Evolutionary conservation across 1,140 invertebrate species (phyloP), one percentile per base, ranked within the genome.

Genomic region (Muscidifurax raptorellus): DNA sequence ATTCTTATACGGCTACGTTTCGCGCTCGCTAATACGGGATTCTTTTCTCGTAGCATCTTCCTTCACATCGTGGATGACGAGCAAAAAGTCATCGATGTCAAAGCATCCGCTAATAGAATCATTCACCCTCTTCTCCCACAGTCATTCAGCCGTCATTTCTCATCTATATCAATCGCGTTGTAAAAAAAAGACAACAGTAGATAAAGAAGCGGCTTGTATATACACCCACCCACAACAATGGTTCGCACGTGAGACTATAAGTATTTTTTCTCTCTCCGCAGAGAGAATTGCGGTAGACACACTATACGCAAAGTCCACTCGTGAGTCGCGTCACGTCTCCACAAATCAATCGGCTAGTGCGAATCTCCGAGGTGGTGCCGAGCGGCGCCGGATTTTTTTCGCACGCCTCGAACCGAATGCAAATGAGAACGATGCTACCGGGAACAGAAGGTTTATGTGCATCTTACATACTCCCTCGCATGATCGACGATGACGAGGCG

Each of bases 61-160:
- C 22, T 59, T 18, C 15, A 5, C 7, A 18, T 18, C 52, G 18
- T 5, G 52, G 18, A 59, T 59, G 52, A 59, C 52, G 52, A 59
- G 52, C 52, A 18, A 59, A 59, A 59, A 59, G 18, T n/a, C 22
- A 59, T 59, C 52, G 66, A 69, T 69, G 25, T 27, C 66, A 30
- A 69, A 30, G 66, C 66, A 69, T 15, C 66, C 66, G 66, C 66
- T 69, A 69, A 69, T 69, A 69, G 66, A 69, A 28, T 28, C 66
- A 7, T 12, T 69, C 15, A 28, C 28, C 18, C 52, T n/a, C 52
- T 69, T 69, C 66, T 28, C 25, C 25, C 66, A 69, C 66, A 30
- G 25, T 28, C 27, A n/a, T 30, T 27, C 66, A 30, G 66, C 27
- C 27, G 25, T 13, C 66, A 13, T 18, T 13, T 28, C 22, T 22